Base-by-base conservation (phyloP, 2,113 vertebrate genomes). In the Spermophilus dauricus region DNA sequence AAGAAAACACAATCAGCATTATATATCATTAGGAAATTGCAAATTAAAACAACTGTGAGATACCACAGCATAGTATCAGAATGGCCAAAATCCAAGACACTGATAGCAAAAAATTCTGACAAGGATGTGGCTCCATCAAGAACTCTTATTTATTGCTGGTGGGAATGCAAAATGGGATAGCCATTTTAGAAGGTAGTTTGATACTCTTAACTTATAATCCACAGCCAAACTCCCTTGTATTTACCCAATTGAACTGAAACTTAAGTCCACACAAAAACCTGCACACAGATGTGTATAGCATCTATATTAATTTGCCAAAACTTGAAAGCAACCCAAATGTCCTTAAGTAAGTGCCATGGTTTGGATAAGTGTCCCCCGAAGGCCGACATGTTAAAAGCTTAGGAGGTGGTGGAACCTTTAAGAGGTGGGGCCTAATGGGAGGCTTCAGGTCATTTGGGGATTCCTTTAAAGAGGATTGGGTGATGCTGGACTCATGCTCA, bases 231-330 rank as follows among this genome's bases (percentile, higher is more conserved):
- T 87, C 48, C 18, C 86, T 82, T 70, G 26, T 86, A 81, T 86
- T 96, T 91, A 86, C 32, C 37, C 83, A 96, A 94, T 70, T 78
- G 18, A 94, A 84, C 0, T 26, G 92, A 88, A 84, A 87, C n/a
- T 72, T 83, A 88, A 32, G 24, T 77, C 42, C 2, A 45, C 42
- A 84, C 34, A 45, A 72, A 88, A 94, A 28, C 18, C 26, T 56
- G 30, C 30, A 84, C 63, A 65, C 76, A 53, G 39, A 53, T 76
- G 22, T 53, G 70, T 87, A 96, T n/a, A 53, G 58, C 6, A 82
- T 34, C n/a, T 94, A 86, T 91, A 39, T 67, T 75, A 26, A 22
- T 90, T 39, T 90, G 65, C 81, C 67, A 8, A 90, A 86, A 86
- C 58, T 91, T 94, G 75, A 67, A 73, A 53, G 14, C 69, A 82